These are phyloP conservation scores for Calliopsis andreniformis DNA, from an alignment of 1,140 invertebrate genomes.

Conservation along the genomic window DNA sequence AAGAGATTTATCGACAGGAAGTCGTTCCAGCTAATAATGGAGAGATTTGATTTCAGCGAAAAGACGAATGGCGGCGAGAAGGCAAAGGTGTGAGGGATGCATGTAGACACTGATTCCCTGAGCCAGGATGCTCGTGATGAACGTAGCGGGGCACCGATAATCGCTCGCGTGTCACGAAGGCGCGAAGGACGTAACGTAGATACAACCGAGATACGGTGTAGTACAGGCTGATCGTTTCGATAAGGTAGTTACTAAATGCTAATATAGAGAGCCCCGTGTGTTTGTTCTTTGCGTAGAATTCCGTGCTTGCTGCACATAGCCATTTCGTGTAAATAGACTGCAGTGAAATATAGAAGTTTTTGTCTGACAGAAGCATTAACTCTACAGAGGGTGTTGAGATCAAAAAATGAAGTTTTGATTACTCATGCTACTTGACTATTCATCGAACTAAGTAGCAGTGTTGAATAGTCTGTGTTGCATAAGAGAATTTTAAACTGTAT, in stretches of 20 bases:
- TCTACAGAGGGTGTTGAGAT: too few relatives aligned
- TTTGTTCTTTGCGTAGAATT: constrained; percentile 61
- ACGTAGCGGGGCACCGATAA: constrained; percentile 58
- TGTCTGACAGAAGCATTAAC: too few relatives aligned
- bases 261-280: constrained; percentile 65
- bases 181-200: constrained; percentile 75
- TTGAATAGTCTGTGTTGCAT: too few relatives aligned
- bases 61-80: not conserved
- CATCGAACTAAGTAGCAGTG: too few relatives aligned
- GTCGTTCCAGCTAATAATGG: constrained; percentile 7
- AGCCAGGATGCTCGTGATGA: constrained; percentile 51
- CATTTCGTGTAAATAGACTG: not conserved
- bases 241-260: constrained; percentile 79
- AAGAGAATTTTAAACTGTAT: too few relatives aligned
- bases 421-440: too few relatives aligned
- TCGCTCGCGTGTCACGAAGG: constrained; percentile 70
- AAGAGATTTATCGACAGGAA: constrained; percentile 17
- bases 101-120: constrained; percentile 18
- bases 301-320: not conserved
- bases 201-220: constrained; percentile 76
- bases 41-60: not conserved
- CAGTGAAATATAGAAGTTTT: too few relatives aligned
- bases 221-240: constrained; percentile 74
- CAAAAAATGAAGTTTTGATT: too few relatives aligned
- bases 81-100: not conserved